Evolutionary conservation across 2,113 vertebrate genomes (phyloP), one percentile per base, ranked within the genome.

Genomic region (Hippocampus mohnikei): DNA sequence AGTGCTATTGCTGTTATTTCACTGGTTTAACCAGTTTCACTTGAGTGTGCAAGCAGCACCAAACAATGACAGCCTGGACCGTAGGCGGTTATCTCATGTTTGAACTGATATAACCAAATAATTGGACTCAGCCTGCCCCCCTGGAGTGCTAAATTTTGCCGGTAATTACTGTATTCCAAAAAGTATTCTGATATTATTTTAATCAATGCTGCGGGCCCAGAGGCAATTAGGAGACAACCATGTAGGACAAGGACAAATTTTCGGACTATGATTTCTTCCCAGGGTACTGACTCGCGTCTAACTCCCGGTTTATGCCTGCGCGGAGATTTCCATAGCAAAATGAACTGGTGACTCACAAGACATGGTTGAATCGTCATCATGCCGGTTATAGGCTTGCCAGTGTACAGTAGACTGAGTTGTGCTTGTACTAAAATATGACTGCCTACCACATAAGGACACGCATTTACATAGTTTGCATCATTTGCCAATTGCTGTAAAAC

Each of bases 81-180:
- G 69, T 73, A 33, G 76, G 63, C 0, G 61, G 64, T 69, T 81
- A 29, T 75, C 59, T 76, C 55, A 8, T 81, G 66, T 79, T 81
- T 80, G 74, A 66, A 77, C 63, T 71, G 55, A 27, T 63, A 20
- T 70, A 74, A 50, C 53, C 68, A 75, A 77, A 81, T 59, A 61
- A 69, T 79, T 75, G 59, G 68, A 77, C 62, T 42, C 50, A 60
- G 60, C 29, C 59, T 63, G 23, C n/a, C 46, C 66, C 59, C 40
- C 48, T 37, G n/a, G 41, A 62, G 67, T 42, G 59, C 29, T 25
- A 52, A 41, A 72, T 58, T 46, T 65, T 52, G 29, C 64, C 63
- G 15, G n/a, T 64, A 70, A 50, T 37, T 29, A 50, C 46, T 50
- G 46, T 50, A 48, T 58, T 72, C 7, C 40, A 41, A 53, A 74